Percentiles rank a stretch among this genome's conserved stretches.
phyloP scores from a whole-genome alignment of 2,113 vertebrate species.

The Cavia aperea region DNA sequence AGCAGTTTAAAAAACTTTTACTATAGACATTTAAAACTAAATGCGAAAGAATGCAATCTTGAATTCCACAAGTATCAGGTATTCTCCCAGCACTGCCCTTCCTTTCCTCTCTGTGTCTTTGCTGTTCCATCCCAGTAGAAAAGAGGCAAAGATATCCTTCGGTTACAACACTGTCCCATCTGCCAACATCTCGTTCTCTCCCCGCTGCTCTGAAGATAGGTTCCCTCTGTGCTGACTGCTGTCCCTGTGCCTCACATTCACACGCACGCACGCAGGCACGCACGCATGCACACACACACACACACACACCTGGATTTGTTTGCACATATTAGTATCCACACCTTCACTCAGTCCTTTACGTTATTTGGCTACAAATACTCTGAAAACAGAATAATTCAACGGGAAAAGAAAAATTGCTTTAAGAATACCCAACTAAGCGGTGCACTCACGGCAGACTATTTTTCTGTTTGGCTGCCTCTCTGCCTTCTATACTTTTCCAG shows the following conservation, averaged over 20 bases:
- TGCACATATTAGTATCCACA: neutral
- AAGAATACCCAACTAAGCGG: neutral
- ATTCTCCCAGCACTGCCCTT: neutral
- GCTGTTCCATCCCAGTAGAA: neutral
- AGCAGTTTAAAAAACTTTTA: neutral
- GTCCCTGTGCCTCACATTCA: neutral
- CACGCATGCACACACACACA: neutral
- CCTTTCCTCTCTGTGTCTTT: neutral
- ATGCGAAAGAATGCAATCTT: neutral
- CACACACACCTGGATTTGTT: rapidly evolving
- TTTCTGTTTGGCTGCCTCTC: neutral
- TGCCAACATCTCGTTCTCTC: neutral
- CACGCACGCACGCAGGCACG: neutral
- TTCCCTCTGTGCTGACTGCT: neutral
- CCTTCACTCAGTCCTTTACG: neutral
- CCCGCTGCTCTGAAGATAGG: neutral
- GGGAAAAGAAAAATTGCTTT: neutral
- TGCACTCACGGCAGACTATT: neutral
- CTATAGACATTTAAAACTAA: neutral
- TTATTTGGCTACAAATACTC: neutral
- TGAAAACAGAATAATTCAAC: neutral
- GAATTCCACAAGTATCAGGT: neutral
- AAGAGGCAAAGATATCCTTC: neutral
- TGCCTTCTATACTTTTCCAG: neutral
- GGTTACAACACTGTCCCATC: neutral